Percentiles rank a stretch among this genome's conserved stretches.
phyloP scores from a whole-genome alignment of 2,888 invertebrate species.

The Apodemia hepburni region DNA sequence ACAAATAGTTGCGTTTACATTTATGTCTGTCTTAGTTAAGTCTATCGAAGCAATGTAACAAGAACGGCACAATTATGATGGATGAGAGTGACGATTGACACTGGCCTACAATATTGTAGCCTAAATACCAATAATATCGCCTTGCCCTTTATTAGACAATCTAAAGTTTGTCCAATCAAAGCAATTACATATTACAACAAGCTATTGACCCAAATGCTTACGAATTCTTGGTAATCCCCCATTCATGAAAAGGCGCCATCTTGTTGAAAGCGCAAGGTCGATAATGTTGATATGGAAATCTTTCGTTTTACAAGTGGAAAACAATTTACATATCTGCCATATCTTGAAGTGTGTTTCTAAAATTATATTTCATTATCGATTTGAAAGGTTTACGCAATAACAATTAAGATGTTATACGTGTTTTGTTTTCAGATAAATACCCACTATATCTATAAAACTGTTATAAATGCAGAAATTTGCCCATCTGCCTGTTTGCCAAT shows the following conservation, averaged over 20 bases:
- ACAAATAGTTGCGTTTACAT: neutral
- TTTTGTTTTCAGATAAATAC: too few relatives aligned
- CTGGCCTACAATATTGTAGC: constrained; percentile 9
- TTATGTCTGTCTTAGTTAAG: neutral
- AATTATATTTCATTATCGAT: too few relatives aligned
- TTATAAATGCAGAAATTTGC: too few relatives aligned
- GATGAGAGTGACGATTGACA: constrained; percentile 9
- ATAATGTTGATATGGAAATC: constrained; percentile 1
- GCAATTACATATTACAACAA: constrained; percentile 2
- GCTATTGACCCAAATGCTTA: constrained; percentile 7
- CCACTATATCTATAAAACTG: too few relatives aligned
- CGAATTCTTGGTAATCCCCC: constrained; percentile 14
- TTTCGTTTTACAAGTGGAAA: neutral
- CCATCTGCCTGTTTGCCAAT: too few relatives aligned
- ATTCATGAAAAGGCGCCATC: neutral
- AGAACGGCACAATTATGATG: constrained; percentile 1
- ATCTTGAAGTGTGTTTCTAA: too few relatives aligned
- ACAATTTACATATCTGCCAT: constrained; percentile 3
- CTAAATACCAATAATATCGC: constrained; percentile 8
- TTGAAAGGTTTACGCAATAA: too few relatives aligned
- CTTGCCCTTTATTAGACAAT: constrained; percentile 10
- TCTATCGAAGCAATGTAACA: neutral
- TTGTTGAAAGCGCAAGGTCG: neutral
- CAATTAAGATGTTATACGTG: too few relatives aligned
- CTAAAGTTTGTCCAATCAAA: constrained; percentile 6